Evolutionary conservation across 2,113 vertebrate genomes (phyloP), one percentile per base, ranked within the genome.

Genomic region (Meriones unguiculatus): DNA sequence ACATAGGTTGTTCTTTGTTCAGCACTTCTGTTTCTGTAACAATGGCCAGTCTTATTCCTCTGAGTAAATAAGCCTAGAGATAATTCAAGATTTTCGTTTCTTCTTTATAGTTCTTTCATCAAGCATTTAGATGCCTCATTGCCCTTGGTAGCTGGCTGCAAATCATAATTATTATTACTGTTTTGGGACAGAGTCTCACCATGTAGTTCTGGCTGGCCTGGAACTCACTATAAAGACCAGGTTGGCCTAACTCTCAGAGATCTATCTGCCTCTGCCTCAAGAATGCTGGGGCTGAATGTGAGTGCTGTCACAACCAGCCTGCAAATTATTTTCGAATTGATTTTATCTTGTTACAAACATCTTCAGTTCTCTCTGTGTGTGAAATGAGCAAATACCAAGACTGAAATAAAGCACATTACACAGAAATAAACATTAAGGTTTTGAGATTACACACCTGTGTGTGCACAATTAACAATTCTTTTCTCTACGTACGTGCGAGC

Each of bases 1-100:
- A 52, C 50, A 25, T 12, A n/a, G 65, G 65, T 14, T 14, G 8
- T 25, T 1, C 3, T 72, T 28, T 50, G 7, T 18, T 87, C 65
- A 87, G 86, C 52, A 72, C 50, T 54, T 72, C 46, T 87, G 69
- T 57, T 72, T 87, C 30, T 93, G 84, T 87, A 89, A 85, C 50
- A 77, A 96, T 30, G 89, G 90, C 78, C 78, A 96, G 91, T 97
- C 96, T 97, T 97, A 97, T 97, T 96, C 80, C 89, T 94, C 95
- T 87, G 75, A 59, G 62, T 93, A 92, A 96, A 84, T 35, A 90
- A 70, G 80, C 69, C 62, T 77, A 95, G 93, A 97, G 82, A 73
- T 89, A 82, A 94, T 54, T 78, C 81, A 92, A 95, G 57, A 77
- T 88, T 97, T 95, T 97, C 78, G 85, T 89, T 91, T 96, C n/a